phyloP scores from a whole-genome alignment of 2,113 vertebrate species.

The Semicossyphus pulcher region DNA sequence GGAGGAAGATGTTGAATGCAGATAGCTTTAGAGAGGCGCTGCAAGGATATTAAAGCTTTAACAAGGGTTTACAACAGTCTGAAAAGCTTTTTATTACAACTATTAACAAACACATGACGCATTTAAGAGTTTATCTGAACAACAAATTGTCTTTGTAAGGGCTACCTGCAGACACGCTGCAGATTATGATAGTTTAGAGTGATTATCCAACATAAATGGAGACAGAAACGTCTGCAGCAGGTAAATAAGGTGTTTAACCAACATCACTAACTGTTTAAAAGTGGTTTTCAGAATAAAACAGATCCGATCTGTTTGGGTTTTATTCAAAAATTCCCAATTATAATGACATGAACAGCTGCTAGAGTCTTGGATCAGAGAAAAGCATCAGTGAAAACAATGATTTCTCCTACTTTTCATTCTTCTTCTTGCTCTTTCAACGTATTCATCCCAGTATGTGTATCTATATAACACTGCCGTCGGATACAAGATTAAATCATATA shows the following conservation, averaged over 20 bases:
- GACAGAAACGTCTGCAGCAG: conserved; percentile 13
- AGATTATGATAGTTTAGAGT: not conserved
- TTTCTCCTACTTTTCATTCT: too few species aligned
- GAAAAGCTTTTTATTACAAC: conserved; percentile 2
- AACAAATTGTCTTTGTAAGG: conserved; percentile 1
- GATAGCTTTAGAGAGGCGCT: not conserved
- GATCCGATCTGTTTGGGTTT: not conserved
- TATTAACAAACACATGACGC: conserved; percentile 6
- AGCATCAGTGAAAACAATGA: too few species aligned
- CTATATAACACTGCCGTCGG: conserved; percentile 4
- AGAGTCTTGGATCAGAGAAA: not conserved
- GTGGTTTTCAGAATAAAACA: conserved; percentile 5
- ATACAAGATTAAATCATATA: conserved; percentile 10
- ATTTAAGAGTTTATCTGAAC: not conserved
- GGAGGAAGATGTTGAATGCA: conserved; percentile 20
- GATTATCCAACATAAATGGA: conserved; percentile 12
- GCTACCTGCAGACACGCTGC: not conserved
- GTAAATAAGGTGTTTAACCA: not conserved
- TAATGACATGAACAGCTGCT: not conserved
- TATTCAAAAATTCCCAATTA: not conserved
- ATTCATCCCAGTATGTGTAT: conserved; percentile 6
- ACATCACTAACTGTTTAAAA: not conserved
- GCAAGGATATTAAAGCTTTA: not conserved
- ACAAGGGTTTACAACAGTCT: conserved; percentile 1
- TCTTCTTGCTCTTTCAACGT: not conserved